These are phyloP conservation scores for Ictalurus furcatus DNA, from an alignment of 2,113 vertebrate genomes.

Conservation along the genomic window DNA sequence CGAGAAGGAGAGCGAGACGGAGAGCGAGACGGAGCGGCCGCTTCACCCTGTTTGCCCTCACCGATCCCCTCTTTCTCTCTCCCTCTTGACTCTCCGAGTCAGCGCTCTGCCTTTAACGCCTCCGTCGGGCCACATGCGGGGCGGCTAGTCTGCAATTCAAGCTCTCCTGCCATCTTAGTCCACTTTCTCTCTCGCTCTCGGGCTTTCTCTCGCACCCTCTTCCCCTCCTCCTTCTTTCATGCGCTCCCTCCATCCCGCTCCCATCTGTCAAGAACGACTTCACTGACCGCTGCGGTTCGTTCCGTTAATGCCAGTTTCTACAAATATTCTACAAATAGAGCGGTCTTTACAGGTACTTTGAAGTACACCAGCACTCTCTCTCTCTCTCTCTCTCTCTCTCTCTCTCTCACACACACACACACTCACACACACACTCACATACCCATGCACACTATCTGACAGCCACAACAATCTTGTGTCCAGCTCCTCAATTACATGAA, in stretches of 20 bases:
- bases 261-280: background rate
- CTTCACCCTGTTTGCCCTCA: background rate
- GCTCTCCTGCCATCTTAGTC: conserved; percentile 72
- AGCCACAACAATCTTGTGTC: conserved; percentile 70
- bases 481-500: conserved; percentile 61
- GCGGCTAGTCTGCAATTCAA: conserved; percentile 71
- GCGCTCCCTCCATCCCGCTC: conserved; percentile 40
- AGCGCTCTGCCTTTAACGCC: conserved; percentile 56
- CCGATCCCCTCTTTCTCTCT: background rate
- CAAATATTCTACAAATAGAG: background rate
- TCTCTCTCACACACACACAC: conserved; percentile 34
- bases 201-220: conserved; percentile 30
- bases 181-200: conserved; percentile 54
- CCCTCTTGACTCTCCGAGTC: conserved; percentile 11
- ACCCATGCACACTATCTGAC: conserved; percentile 64
- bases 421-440: conserved; percentile 31
- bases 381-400: conserved; percentile 30
- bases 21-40: conserved; percentile 34
- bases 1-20: no score
- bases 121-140: conserved; percentile 73
- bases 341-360: conserved; percentile 11
- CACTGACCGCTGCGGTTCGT: background rate
- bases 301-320: background rate
- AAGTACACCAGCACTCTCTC: background rate
- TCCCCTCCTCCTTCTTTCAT: background rate